Evolutionary conservation across 2,797 vertebrate genomes (phyloP).

Genomic region (Melanogrammus aeglefinus): DNA sequence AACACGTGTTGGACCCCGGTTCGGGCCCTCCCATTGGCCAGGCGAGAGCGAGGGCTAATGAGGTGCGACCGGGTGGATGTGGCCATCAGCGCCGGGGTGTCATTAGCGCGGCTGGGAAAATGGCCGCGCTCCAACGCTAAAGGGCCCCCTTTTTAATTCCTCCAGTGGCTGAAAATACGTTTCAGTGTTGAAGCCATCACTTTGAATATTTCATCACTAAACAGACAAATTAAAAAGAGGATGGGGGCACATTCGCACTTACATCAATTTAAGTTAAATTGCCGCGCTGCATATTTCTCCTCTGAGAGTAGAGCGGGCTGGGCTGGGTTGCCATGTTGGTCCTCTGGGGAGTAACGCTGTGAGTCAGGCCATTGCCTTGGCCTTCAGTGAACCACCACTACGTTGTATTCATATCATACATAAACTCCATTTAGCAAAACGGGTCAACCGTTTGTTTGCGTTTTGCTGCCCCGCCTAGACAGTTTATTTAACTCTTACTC

Average conservation of each 20-base stretch:
- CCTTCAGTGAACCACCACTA: not conserved
- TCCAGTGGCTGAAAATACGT: slow-evolving; percentile 56
- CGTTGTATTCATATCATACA: not conserved
- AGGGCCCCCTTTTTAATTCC: slow-evolving; percentile 50
- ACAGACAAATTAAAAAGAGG: slow-evolving; percentile 58
- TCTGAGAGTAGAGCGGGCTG: not conserved
- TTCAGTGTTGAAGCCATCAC: slow-evolving; percentile 43
- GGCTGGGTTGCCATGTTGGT: not conserved
- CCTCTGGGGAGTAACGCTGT: not conserved
- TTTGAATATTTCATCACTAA: slow-evolving; percentile 27
- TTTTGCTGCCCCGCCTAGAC: not conserved
- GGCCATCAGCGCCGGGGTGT: slow-evolving; percentile 47
- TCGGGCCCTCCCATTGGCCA: slow-evolving; percentile 43
- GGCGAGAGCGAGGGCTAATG: slow-evolving; percentile 57
- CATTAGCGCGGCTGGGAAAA: slow-evolving; percentile 70
- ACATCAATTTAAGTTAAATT: slow-evolving; percentile 7
- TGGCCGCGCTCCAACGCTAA: slow-evolving; percentile 60
- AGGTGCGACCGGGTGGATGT: slow-evolving; percentile 65
- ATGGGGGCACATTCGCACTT: not conserved
- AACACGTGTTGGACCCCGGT: not conserved
- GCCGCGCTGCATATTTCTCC: not conserved
- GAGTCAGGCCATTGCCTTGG: too few species aligned
- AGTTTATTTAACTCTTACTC: not conserved
- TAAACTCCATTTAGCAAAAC: not conserved
- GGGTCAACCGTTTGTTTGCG: not conserved